phyloP scores from a whole-genome alignment of 2,888 invertebrate species.

The Frankliniella intonsa region DNA sequence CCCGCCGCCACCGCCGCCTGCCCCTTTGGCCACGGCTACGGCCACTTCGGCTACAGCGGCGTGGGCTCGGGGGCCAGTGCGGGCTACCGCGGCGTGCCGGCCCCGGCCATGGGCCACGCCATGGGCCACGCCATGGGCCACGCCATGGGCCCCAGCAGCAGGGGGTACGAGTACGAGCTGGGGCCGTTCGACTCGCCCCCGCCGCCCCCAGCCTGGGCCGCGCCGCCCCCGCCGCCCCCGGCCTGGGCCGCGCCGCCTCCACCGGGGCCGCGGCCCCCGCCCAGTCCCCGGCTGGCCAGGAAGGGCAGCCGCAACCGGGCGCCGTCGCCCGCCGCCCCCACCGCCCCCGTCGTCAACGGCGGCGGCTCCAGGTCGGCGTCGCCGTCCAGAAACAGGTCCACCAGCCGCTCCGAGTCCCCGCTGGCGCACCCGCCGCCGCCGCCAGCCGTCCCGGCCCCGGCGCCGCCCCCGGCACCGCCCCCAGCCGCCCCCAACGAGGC shows the following conservation, averaged over 20 bases:
- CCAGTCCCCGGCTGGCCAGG: background rate
- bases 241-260: background rate
- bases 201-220: background rate
- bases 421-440: background rate
- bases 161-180: slow-evolving; percentile 20
- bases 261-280: background rate
- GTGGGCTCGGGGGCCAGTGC: background rate
- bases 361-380: background rate
- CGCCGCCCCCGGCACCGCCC: background rate
- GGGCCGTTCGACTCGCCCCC: background rate
- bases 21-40: slow-evolving; percentile 10
- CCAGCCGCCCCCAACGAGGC: background rate
- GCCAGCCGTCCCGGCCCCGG: background rate
- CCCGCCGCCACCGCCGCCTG: background rate
- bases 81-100: background rate
- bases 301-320: background rate
- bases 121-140: no score
- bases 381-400: background rate
- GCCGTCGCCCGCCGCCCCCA: background rate
- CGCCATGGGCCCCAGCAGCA: background rate
- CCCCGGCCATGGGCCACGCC: no score
- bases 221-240: background rate
- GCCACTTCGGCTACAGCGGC: background rate
- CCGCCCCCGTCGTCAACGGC: background rate
- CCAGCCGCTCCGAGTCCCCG: slow-evolving; percentile 1